These are phyloP conservation scores for Danaus melanippus DNA, from an alignment of 1,140 invertebrate genomes.

Conservation along the genomic window DNA sequence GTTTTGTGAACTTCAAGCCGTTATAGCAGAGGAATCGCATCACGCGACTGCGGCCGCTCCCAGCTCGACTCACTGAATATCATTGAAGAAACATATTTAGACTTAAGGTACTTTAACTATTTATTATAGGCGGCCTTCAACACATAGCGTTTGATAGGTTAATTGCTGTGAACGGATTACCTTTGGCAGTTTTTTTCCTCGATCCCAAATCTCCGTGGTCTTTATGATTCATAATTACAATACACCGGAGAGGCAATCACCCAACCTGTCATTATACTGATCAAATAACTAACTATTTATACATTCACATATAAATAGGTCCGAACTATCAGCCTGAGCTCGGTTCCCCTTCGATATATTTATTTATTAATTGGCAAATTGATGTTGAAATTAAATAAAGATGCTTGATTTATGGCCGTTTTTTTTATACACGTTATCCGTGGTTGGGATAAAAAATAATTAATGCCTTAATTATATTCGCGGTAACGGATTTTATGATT, in stretches of 20 bases:
- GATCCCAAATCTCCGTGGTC: constrained; percentile 36
- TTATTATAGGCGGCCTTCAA: constrained; percentile 28
- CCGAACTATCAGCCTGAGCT: constrained; percentile 29
- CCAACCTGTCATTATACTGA: constrained; percentile 61
- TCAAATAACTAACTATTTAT: constrained; percentile 65
- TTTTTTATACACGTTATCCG: no score
- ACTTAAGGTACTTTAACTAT: constrained; percentile 18
- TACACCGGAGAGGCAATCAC: constrained; percentile 52
- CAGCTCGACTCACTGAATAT: no score
- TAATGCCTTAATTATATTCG: constrained; percentile 28
- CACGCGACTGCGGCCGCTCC: constrained; percentile 22
- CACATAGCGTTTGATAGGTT: constrained; percentile 51
- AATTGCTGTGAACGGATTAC: constrained; percentile 63
- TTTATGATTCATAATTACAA: constrained; percentile 69
- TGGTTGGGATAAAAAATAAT: background rate
- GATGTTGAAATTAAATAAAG: constrained; percentile 24
- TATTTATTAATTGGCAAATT: constrained; percentile 46
- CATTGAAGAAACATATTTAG: constrained; percentile 14
- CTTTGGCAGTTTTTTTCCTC: constrained; percentile 61
- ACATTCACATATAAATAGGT: constrained; percentile 39
- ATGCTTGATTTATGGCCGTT: constrained; percentile 18
- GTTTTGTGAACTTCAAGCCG: constrained; percentile 26
- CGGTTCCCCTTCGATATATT: constrained; percentile 34
- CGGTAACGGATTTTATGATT: constrained; percentile 57
- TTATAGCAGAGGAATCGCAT: constrained; percentile 23